Evolutionary conservation across 2,888 invertebrate genomes (phyloP).

Genomic region (Trachelus stipa): DNA sequence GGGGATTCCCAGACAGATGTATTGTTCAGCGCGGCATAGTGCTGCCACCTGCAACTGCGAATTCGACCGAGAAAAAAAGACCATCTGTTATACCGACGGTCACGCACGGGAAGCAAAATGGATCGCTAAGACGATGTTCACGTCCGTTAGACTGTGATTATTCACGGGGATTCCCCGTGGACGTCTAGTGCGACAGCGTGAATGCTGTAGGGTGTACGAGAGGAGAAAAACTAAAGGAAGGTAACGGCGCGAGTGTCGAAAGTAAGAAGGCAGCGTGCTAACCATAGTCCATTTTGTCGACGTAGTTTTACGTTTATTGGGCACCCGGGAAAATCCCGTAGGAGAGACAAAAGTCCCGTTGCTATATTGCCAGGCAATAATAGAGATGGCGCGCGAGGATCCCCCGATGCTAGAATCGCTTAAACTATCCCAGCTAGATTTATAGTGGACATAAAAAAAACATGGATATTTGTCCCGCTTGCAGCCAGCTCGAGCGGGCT

Average conservation of each 20-base stretch:
- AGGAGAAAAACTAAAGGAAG: neutral
- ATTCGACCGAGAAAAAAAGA: neutral
- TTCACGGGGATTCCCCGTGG: neutral
- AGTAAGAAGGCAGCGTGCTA: neutral
- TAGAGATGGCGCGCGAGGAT: slow-evolving; percentile 25
- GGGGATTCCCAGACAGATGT: slow-evolving; percentile 42
- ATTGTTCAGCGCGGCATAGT: slow-evolving; percentile 27
- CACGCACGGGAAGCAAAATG: neutral
- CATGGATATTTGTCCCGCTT: neutral
- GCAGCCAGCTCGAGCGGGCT: neutral
- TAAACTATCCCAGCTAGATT: slow-evolving; percentile 56
- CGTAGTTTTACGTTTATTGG: neutral
- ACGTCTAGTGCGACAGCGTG: neutral
- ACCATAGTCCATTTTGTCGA: neutral
- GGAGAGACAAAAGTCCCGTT: slow-evolving; percentile 1
- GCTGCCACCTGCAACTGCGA: neutral
- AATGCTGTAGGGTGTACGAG: neutral
- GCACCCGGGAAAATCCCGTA: neutral
- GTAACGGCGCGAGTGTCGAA: neutral
- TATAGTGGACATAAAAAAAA: slow-evolving; percentile 42
- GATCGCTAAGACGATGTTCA: neutral
- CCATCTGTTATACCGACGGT: neutral
- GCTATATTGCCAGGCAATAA: slow-evolving; percentile 44
- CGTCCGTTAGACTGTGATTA: neutral
- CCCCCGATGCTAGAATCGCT: slow-evolving; percentile 56